phyloP scores from a whole-genome alignment of 2,888 invertebrate genomes.

The Cacoxenus indagator region DNA sequence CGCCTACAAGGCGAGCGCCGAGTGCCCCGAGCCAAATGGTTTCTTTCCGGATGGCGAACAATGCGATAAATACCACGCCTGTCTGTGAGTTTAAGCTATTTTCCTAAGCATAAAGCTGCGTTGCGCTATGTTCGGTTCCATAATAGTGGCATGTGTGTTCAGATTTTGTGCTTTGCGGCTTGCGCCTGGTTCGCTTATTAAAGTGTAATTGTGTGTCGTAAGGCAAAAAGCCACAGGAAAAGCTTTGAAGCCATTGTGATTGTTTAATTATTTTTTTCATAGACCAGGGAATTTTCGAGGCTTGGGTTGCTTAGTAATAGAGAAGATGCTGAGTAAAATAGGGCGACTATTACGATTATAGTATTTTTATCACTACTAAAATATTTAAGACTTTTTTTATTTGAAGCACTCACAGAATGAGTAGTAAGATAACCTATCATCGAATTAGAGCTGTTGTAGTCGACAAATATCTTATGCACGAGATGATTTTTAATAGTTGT shows the following conservation, averaged over 20 bases:
- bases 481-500: too few relatives aligned
- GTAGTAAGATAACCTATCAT: too few relatives aligned
- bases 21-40: slow-evolving; percentile 86
- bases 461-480: too few relatives aligned
- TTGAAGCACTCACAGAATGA: too few relatives aligned
- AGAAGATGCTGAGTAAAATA: too few relatives aligned
- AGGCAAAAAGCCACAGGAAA: neutral
- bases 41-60: slow-evolving; percentile 88
- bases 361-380: too few relatives aligned
- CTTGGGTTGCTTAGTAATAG: too few relatives aligned
- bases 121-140: slow-evolving; percentile 3
- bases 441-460: too few relatives aligned
- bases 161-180: slow-evolving; percentile 8
- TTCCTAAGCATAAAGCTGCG: neutral
- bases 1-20: slow-evolving; percentile 75
- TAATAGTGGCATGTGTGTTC: slow-evolving; percentile 13
- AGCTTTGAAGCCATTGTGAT: neutral
- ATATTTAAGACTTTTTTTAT: too few relatives aligned
- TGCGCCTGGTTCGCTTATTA: slow-evolving; percentile 8
- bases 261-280: slow-evolving; percentile 20
- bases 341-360: too few relatives aligned
- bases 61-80: slow-evolving; percentile 90
- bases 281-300: too few relatives aligned
- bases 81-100: slow-evolving; percentile 72
- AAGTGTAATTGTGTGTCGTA: slow-evolving; percentile 13